A percentile compares a stretch with the other conserved stretches of the same genome.
These are phyloP conservation scores for Trinectes maculatus DNA, from an alignment of 2,113 vertebrate species.

Conservation along the genomic window DNA sequence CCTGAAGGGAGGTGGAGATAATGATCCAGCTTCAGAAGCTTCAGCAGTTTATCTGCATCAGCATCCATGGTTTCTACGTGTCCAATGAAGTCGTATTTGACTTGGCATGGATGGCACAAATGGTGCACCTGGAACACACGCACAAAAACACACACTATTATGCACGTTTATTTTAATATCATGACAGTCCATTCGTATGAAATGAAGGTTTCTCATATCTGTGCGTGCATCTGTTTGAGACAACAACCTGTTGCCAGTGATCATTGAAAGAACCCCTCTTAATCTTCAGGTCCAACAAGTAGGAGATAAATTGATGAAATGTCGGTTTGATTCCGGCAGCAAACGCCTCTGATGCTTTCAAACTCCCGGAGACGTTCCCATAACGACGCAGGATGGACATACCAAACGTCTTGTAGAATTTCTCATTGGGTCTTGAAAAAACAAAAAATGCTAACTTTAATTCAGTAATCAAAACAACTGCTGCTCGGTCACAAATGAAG, in stretches of 20 bases:
- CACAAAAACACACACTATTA: not conserved
- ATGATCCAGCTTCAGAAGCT: conserved; percentile 86
- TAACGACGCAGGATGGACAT: conserved; percentile 82
- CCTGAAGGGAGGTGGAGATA: conserved; percentile 87
- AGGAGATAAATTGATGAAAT: conserved; percentile 91
- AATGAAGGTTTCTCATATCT: too few species aligned
- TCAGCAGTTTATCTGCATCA: conserved; percentile 89
- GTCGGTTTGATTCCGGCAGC: conserved; percentile 87
- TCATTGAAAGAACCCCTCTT: conserved; percentile 71
- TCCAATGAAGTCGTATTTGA: conserved; percentile 95
- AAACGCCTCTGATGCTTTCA: conserved; percentile 87
- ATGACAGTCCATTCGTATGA: too few species aligned
- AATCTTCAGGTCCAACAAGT: conserved; percentile 85
- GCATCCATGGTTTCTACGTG: conserved; percentile 92
- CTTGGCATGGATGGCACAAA: conserved; percentile 94
- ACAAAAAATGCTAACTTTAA: conserved; percentile 4
- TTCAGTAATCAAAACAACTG: conserved; percentile 5
- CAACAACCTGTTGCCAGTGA: conserved; percentile 76
- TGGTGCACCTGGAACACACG: conserved; percentile 78
- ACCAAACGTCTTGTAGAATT: conserved; percentile 90
- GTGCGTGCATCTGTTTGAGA: not conserved
- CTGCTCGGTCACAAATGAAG: conserved; percentile 8
- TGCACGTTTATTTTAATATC: too few species aligned
- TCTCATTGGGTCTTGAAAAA: conserved; percentile 85
- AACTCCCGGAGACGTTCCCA: conserved; percentile 79